Percentiles rank a stretch among this genome's conserved stretches.
phyloP scores from a whole-genome alignment of 2,888 invertebrate genomes.

The Cheiracanthium punctorium region DNA sequence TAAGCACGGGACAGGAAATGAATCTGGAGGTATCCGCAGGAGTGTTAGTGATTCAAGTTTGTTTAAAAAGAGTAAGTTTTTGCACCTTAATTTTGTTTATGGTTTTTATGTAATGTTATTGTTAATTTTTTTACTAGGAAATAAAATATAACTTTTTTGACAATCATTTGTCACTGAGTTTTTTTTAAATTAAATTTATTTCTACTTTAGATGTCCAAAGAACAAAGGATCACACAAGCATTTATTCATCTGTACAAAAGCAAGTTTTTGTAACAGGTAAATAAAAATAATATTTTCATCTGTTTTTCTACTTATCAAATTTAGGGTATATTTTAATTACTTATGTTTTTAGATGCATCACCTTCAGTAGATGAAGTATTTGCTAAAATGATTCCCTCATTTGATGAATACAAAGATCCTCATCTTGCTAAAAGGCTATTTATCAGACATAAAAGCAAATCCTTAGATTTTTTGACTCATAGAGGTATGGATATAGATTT shows the following conservation, averaged over 20 bases:
- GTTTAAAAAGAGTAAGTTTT: slow-evolving; percentile 53
- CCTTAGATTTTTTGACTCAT: slow-evolving; percentile 62
- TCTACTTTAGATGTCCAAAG: neutral
- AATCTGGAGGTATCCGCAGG: slow-evolving; percentile 38
- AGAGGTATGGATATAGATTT: too few relatives aligned
- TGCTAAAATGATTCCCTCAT: slow-evolving; percentile 50
- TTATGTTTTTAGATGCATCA: slow-evolving; percentile 37
- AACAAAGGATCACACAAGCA: slow-evolving; percentile 22
- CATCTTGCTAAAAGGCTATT: neutral
- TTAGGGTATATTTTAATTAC: neutral
- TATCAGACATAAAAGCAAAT: slow-evolving; percentile 57
- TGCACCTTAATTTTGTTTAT: too few relatives aligned
- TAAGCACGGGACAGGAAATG: slow-evolving; percentile 28
- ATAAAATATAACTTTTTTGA: too few relatives aligned
- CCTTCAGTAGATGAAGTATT: slow-evolving; percentile 53
- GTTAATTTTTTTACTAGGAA: too few relatives aligned
- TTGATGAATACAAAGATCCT: slow-evolving; percentile 53
- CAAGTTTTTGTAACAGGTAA: slow-evolving; percentile 55
- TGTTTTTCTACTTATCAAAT: neutral
- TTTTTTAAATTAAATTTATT: too few relatives aligned
- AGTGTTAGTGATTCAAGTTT: slow-evolving; percentile 66
- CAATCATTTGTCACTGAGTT: too few relatives aligned
- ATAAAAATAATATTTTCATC: neutral
- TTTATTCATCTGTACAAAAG: slow-evolving; percentile 35
- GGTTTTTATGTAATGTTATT: too few relatives aligned